These are phyloP conservation scores for Bovichtus diacanthus DNA, from an alignment of 2,797 vertebrate species.

Conservation along the genomic window DNA sequence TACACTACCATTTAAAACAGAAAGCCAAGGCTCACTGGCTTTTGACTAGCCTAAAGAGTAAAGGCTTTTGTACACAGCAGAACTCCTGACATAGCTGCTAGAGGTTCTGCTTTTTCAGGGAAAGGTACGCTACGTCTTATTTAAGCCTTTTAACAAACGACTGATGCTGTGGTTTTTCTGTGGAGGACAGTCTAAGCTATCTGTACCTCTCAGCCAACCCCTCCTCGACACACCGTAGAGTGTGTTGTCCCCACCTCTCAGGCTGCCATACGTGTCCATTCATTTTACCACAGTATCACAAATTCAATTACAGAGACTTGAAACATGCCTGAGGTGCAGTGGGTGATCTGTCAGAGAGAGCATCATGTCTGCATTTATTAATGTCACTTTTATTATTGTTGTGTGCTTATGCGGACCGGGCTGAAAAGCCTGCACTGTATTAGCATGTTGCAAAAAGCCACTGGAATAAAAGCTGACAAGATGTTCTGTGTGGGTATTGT, in stretches of 20 bases:
- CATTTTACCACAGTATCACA: background rate
- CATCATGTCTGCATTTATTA: slow-evolving; percentile 2
- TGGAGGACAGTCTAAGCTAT: too few species aligned
- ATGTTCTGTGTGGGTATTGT: background rate
- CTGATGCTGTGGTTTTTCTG: background rate
- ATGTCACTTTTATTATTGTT: background rate
- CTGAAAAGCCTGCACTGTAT: background rate
- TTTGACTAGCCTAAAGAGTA: slow-evolving; percentile 18
- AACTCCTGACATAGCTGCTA: background rate
- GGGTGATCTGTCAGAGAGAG: slow-evolving; percentile 12
- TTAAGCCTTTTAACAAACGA: background rate
- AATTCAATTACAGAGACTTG: background rate
- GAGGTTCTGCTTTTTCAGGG: background rate
- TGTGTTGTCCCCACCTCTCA: background rate
- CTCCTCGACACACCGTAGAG: too few species aligned
- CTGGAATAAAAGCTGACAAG: background rate
- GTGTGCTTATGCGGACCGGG: background rate
- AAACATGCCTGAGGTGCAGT: background rate
- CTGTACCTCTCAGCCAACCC: too few species aligned
- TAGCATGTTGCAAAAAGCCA: too few species aligned
- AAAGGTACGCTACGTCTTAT: background rate
- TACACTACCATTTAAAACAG: slow-evolving; percentile 3
- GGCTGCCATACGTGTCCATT: background rate
- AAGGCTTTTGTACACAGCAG: slow-evolving; percentile 12
- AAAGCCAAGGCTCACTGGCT: background rate